phyloP scores from a whole-genome alignment of 2,888 invertebrate species.

The Chorisops tibialis region DNA sequence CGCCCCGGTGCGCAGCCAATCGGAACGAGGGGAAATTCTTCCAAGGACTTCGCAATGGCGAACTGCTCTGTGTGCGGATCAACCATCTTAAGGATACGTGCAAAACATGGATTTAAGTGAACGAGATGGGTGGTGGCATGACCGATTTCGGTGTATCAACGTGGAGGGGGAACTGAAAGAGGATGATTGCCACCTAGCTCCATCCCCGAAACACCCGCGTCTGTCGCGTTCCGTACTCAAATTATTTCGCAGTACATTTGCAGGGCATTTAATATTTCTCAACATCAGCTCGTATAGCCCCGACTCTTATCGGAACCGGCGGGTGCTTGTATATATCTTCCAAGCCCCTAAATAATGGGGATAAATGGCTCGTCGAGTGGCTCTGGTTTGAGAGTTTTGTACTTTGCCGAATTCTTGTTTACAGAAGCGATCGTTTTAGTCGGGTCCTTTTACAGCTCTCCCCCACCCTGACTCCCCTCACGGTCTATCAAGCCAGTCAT shows the following conservation, averaged over 20 bases:
- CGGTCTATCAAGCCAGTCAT: conserved; percentile 17
- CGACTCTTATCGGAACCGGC: not conserved
- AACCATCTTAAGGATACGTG: conserved; percentile 1
- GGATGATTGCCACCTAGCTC: conserved; percentile 17
- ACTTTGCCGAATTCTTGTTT: conserved; percentile 35
- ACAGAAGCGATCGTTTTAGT: conserved; percentile 36
- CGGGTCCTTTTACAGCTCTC: conserved; percentile 7
- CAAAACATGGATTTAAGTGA: not conserved
- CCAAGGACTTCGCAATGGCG: conserved; percentile 12
- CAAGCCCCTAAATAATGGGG: conserved; percentile 32
- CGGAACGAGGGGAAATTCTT: conserved; percentile 39
- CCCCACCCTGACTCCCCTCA: not conserved
- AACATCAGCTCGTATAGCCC: conserved; percentile 19
- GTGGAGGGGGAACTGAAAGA: conserved; percentile 3
- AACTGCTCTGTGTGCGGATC: not conserved
- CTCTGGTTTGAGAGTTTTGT: conserved; percentile 29
- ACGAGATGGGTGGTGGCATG: conserved; percentile 3
- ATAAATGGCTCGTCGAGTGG: conserved; percentile 30
- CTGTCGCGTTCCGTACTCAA: not conserved
- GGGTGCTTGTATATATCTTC: conserved; percentile 13
- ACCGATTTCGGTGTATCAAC: conserved; percentile 1
- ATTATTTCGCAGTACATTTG: conserved; percentile 32
- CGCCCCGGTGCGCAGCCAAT: conserved; percentile 39
- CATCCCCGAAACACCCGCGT: not conserved
- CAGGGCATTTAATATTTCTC: conserved; percentile 30